Evolutionary conservation across 2,888 invertebrate genomes (phyloP), one percentile per base, ranked within the genome.

Genomic region (Thecocarcelia acutangulata): DNA sequence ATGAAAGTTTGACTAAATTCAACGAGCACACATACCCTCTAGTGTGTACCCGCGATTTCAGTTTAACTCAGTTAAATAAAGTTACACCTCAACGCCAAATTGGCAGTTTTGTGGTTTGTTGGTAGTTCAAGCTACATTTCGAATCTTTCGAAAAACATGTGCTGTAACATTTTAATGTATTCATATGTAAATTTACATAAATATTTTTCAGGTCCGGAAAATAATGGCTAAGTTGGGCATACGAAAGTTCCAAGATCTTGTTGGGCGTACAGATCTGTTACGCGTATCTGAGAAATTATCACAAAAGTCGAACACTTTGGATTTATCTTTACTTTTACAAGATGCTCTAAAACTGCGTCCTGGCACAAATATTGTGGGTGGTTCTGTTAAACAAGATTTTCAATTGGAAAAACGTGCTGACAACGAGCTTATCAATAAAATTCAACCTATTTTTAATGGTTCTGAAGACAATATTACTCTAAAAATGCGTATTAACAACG

Each of bases 181-280:
- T n/a, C n/a, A n/a, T n/a, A n/a, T n/a, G n/a, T n/a, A n/a, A n/a
- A n/a, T n/a, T n/a, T n/a, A n/a, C n/a, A n/a, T n/a, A n/a, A n/a
- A n/a, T n/a, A n/a, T n/a, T n/a, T n/a, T 63, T 2, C 86, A 96
- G 96, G 95, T 97, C 12, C 95, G 99, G 58, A 92, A 93, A 76
- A 94, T 96, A 88, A 97, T 99, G 97, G 97, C 98, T 0, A 94
- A 94, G 68, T 92, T 99, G 83, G 99, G 99, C 4, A 94, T 98
- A 50, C 92, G 95, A 13, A 94, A 93, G 83, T 96, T 97, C 93
- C 96, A 97, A 90, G 97, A 98, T 85, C 92, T 98, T 70, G 94
- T 99, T 85, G 98, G 98, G 0, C 94, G 97, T 69, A 97, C 97
- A 0, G 98, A 98, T 91, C 91, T 97, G 24, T 92, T 98, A 33